These are phyloP conservation scores for Linhomoeus sp. DNA, from an alignment of 2,888 invertebrate genomes.

Conservation along the genomic window DNA sequence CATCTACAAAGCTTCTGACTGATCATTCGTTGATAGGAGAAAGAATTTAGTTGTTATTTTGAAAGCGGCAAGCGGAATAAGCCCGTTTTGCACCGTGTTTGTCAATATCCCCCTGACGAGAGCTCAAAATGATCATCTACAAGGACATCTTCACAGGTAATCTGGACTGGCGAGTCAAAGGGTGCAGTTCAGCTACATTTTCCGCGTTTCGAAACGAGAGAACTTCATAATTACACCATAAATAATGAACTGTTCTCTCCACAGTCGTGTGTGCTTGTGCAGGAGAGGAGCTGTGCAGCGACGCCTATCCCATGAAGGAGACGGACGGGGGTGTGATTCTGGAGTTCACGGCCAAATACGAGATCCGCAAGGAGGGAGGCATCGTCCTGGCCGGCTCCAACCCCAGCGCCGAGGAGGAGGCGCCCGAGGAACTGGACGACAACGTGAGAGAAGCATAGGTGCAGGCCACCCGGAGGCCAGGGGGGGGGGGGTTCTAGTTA, in stretches of 20 bases:
- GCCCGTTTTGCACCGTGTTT: no score
- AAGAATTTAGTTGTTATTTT: no score
- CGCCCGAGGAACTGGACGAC: slow-evolving; percentile 44
- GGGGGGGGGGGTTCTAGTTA: no score
- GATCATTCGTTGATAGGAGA: no score
- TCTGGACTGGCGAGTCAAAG: no score
- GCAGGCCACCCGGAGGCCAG: no score
- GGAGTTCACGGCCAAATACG: slow-evolving; percentile 64
- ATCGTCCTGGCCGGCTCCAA: slow-evolving; percentile 67
- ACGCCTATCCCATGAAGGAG: slow-evolving; percentile 74
- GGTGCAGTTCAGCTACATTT: no score
- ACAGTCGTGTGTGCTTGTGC: slow-evolving; percentile 27
- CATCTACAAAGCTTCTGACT: no score
- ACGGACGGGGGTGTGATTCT: slow-evolving; percentile 79
- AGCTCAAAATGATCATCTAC: slow-evolving; percentile 67
- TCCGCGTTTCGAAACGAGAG: no score
- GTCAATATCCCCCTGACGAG: background rate
- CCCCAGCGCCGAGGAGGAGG: slow-evolving; percentile 65
- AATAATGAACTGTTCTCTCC: background rate
- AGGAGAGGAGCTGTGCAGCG: slow-evolving; percentile 97
- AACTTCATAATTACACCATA: background rate
- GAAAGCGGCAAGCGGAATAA: no score
- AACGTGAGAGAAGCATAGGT: no score
- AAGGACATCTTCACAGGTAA: slow-evolving; percentile 71
- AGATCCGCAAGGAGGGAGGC: slow-evolving; percentile 40